Percentiles rank a stretch among this genome's conserved stretches.
Evolutionary conservation across 2,113 vertebrate genomes (phyloP).

Genomic region (Limanda limanda): DNA sequence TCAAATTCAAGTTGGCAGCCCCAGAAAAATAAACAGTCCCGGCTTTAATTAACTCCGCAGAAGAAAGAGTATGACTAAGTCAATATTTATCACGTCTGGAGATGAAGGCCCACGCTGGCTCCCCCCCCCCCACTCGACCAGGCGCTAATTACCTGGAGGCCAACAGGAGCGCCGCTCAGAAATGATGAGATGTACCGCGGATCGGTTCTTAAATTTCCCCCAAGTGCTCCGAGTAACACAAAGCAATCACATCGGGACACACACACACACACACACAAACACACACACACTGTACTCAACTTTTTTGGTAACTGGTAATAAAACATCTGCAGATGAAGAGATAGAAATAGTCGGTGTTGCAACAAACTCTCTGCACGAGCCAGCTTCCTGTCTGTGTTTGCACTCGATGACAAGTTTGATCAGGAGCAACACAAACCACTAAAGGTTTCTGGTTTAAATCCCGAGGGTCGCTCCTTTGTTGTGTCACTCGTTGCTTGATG

Average conservation of each 20-base stretch:
- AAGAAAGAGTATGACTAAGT: slow-evolving; percentile 74
- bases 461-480: background rate
- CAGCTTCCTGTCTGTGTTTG: slow-evolving; percentile 5
- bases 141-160: slow-evolving; percentile 78
- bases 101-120: slow-evolving; percentile 60
- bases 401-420: background rate
- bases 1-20: slow-evolving; percentile 73
- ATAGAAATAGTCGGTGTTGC: slow-evolving; percentile 5
- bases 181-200: slow-evolving; percentile 52
- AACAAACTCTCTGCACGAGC: background rate
- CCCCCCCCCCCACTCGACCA: slow-evolving; percentile 54
- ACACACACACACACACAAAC: slow-evolving; percentile 29
- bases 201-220: slow-evolving; percentile 65
- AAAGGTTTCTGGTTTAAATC: background rate
- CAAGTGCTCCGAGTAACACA: slow-evolving; percentile 54
- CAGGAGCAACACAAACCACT: slow-evolving; percentile 1
- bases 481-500: background rate
- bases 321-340: slow-evolving; percentile 48
- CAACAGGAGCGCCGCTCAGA: slow-evolving; percentile 52
- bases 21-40: slow-evolving; percentile 72
- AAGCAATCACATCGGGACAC: slow-evolving; percentile 61
- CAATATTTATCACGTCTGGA: slow-evolving; percentile 78
- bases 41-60: slow-evolving; percentile 78
- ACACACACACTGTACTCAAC: slow-evolving; percentile 1
- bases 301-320: slow-evolving; percentile 56